Percentiles rank a stretch among this genome's conserved stretches.
phyloP scores from a whole-genome alignment of 2,888 invertebrate species.

The Diachrysia chrysitis region DNA sequence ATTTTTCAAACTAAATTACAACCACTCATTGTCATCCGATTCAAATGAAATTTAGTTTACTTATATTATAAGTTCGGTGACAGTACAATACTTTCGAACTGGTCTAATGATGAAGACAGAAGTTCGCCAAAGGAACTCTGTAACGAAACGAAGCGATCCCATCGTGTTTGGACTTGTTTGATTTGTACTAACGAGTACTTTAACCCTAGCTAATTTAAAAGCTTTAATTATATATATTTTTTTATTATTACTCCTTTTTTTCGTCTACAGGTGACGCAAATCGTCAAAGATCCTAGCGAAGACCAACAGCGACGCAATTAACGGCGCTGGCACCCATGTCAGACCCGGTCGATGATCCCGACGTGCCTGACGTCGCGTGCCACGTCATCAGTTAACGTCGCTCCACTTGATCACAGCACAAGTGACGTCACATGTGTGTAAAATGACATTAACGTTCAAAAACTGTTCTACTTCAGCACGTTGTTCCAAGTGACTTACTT shows the following conservation, averaged over 20 bases:
- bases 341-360: conserved; percentile 62
- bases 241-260: neutral
- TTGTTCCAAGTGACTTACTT: conserved; percentile 47
- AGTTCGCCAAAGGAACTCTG: too few species aligned
- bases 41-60: too few species aligned
- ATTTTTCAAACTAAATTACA: too few species aligned
- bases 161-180: too few species aligned
- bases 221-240: neutral
- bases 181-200: too few species aligned
- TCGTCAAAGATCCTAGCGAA: conserved; percentile 82
- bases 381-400: conserved; percentile 70
- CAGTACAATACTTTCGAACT: too few species aligned
- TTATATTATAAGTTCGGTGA: too few species aligned
- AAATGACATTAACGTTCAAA: conserved; percentile 19
- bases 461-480: conserved; percentile 41
- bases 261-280: conserved; percentile 66
- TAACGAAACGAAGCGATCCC: too few species aligned
- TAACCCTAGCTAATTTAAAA: too few species aligned
- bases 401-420: conserved; percentile 12
- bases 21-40: too few species aligned
- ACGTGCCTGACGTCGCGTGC: conserved; percentile 62
- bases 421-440: conserved; percentile 36
- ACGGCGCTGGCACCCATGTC: conserved; percentile 66
- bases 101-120: too few species aligned
- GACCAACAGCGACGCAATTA: conserved; percentile 78